phyloP scores from a whole-genome alignment of 2,888 invertebrate species.

The Dynastes grantii region DNA sequence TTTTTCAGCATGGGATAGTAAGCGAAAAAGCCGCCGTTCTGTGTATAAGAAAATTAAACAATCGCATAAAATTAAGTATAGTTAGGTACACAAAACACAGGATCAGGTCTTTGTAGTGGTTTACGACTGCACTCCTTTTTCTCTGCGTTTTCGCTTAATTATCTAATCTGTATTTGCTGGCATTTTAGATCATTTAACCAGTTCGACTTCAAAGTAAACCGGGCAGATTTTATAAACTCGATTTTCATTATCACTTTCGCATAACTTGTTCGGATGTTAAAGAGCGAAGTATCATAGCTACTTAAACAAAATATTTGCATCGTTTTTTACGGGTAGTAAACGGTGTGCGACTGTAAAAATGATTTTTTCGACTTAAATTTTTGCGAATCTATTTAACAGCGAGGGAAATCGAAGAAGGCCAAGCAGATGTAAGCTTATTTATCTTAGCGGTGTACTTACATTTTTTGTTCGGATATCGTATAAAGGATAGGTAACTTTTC shows the following conservation, averaged over 20 bases:
- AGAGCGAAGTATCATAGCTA: slow-evolving; percentile 1
- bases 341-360: slow-evolving; percentile 16
- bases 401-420: background rate
- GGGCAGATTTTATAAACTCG: slow-evolving; percentile 25
- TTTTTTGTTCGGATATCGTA: background rate
- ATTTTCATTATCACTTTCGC: slow-evolving; percentile 36
- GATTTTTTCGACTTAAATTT: background rate
- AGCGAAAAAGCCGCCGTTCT: background rate
- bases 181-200: slow-evolving; percentile 23
- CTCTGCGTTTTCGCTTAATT: slow-evolving; percentile 3
- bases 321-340: slow-evolving; percentile 5
- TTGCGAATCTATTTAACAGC: background rate
- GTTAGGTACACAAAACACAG: slow-evolving; percentile 24
- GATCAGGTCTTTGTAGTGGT: slow-evolving; percentile 30
- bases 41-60: slow-evolving; percentile 26
- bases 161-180: slow-evolving; percentile 17
- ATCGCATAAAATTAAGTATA: slow-evolving; percentile 33
- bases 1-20: background rate
- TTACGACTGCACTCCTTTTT: slow-evolving; percentile 29
- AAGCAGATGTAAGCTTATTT: background rate
- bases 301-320: slow-evolving; percentile 17
- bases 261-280: background rate
- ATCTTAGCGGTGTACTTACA: slow-evolving; percentile 1
- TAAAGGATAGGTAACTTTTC: too few relatives aligned
- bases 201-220: slow-evolving; percentile 19